phyloP scores from a whole-genome alignment of 2,888 invertebrate genomes.

The Neoascia interrupta region DNA sequence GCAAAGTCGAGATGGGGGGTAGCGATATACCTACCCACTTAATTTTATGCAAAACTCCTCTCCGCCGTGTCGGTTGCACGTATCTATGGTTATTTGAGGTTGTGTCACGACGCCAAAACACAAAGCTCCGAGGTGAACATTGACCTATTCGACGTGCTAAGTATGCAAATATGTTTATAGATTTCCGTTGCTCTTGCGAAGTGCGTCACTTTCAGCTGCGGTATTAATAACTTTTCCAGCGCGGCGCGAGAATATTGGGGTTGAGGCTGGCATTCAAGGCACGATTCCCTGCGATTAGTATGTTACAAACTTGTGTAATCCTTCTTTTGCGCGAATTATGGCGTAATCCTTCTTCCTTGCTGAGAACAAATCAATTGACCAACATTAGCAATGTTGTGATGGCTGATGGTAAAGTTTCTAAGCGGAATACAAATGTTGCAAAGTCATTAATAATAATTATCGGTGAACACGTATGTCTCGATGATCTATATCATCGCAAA shows the following conservation, averaged over 20 bases:
- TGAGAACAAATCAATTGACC: constrained; percentile 22
- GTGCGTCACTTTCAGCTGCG: constrained; percentile 23
- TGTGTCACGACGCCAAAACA: constrained; percentile 19
- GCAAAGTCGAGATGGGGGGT: too few relatives aligned
- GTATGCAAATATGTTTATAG: constrained; percentile 30
- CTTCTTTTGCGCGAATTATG: constrained; percentile 5
- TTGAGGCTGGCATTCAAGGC: constrained; percentile 2
- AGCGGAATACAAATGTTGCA: constrained; percentile 6
- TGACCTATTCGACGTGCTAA: constrained; percentile 35
- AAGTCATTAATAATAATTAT: constrained; percentile 45
- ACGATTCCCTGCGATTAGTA: neutral
- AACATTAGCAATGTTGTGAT: too few relatives aligned
- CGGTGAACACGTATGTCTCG: constrained; percentile 3
- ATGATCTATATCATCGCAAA: constrained; percentile 8
- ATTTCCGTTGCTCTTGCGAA: constrained; percentile 3
- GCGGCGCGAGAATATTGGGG: too few relatives aligned
- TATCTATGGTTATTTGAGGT: constrained; percentile 40
- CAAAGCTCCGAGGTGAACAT: constrained; percentile 25
- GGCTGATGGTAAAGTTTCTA: neutral
- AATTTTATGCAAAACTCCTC: constrained; percentile 18
- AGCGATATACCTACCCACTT: constrained; percentile 31
- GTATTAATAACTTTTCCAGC: constrained; percentile 7
- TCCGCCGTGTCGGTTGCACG: neutral
- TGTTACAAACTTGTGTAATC: constrained; percentile 4
- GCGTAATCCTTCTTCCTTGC: constrained; percentile 1